Percentiles rank a stretch among this genome's conserved stretches.
Conservation (phyloP, 2,113 vertebrate species). For the Myotis brandtii region DNA sequence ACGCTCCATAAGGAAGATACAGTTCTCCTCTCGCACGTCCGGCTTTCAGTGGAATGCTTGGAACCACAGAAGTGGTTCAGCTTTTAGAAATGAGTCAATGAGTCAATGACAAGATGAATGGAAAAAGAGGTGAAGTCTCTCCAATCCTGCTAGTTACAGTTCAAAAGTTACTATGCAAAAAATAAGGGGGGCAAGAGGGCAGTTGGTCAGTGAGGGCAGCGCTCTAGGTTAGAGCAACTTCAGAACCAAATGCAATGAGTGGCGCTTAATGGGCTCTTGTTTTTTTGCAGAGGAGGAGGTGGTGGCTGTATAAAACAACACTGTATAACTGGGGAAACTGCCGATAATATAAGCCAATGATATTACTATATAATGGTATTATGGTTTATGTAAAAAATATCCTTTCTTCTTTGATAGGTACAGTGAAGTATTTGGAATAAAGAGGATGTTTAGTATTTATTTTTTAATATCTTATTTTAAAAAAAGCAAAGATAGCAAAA, state of each 20-base stretch:
- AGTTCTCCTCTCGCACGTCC: background rate
- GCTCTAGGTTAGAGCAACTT: background rate
- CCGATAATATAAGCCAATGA: background rate
- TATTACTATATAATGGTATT: background rate
- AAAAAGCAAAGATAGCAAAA: background rate
- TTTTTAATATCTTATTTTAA: slow-evolving; percentile 1
- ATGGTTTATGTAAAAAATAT: background rate
- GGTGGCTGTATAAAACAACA: background rate
- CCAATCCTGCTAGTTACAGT: background rate
- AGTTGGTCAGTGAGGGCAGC: background rate
- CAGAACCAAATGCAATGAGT: background rate
- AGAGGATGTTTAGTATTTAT: background rate
- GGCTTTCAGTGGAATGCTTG: background rate
- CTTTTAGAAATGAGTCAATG: background rate
- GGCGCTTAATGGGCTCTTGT: background rate
- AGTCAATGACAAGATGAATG: background rate
- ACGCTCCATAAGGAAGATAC: background rate
- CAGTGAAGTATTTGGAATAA: background rate
- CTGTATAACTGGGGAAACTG: background rate
- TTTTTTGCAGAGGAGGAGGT: background rate
- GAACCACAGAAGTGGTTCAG: background rate
- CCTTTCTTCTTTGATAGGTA: background rate
- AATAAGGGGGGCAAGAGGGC: background rate
- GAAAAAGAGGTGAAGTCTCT: background rate
- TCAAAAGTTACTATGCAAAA: background rate